Evolutionary conservation across 2,888 invertebrate genomes (phyloP), one percentile per base, ranked within the genome.

Genomic region (Nomada hirtipes): DNA sequence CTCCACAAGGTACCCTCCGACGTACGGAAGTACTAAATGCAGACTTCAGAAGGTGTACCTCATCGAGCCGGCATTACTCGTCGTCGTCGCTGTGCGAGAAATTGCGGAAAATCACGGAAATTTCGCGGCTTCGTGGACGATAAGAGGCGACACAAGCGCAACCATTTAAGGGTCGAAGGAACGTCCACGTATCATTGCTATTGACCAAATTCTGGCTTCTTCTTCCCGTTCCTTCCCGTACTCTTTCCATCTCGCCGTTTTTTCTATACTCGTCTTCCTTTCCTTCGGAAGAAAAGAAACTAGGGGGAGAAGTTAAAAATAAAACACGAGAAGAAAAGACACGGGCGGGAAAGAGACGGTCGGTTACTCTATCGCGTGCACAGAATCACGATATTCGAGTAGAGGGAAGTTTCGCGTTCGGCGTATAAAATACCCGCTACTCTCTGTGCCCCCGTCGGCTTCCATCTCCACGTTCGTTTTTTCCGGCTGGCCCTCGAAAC

Each of bases 41-140:
- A 55, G 60, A 57, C 23, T 23, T 69, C 69, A 3, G 47, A 59
- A 52, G 15, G 20, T 20, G 59, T 15, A 63, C 29, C 47, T 18
- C 57, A 68, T 52, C 64, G 75, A 65, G 69, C 55, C 55, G 63
- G 63, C 50, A 53, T 67, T 72, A 69, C 63, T 71, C 44, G 57
- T 18, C 72, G 57, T 18, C 72, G 59, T 80, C 77, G 36, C 7
- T 7, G 36, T 36, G 36, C 36, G 36, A 36, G 1, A 36, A 36
- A 71, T 72, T 59, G 69, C 53, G 11, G 61, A 65, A 71, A 81
- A 83, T 81, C 67, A 81, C 63, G 74, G 68, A 78, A 85, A 85
- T 80, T 68, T 76, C 57, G 77, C 73, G 75, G 83, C 61, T 73
- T 72, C 53, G 72, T 60, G 78, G 52, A 64, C 73, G 44, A 81